phyloP scores from a whole-genome alignment of 2,113 vertebrate genomes.

The Melanostigma gelatinosum region DNA sequence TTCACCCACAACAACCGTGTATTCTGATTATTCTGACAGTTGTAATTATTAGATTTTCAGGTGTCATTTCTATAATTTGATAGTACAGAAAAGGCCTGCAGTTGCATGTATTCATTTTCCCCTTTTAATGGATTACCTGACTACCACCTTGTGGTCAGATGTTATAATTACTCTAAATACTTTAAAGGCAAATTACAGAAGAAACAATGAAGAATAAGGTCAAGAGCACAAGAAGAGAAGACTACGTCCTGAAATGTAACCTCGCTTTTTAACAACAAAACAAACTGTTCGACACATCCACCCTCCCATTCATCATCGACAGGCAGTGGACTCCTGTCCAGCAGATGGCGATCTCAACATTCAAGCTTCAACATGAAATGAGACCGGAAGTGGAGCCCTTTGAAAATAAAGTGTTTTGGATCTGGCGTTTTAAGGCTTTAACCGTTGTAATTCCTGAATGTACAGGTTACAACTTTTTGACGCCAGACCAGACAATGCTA shows the following conservation, averaged over 20 bases:
- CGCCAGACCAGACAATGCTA: not conserved
- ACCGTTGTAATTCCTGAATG: not conserved
- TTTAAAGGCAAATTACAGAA: not conserved
- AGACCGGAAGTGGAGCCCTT: not conserved
- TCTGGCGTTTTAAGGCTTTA: not conserved
- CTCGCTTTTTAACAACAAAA: not conserved
- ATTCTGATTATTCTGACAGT: not conserved
- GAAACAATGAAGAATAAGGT: not conserved
- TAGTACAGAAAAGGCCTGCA: not conserved
- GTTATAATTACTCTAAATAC: not conserved
- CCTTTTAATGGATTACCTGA: constrained; percentile 4
- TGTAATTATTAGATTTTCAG: not conserved
- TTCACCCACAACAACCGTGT: not conserved
- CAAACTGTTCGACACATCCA: not conserved
- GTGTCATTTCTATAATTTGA: not conserved
- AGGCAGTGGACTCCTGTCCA: not conserved
- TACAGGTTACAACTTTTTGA: not conserved
- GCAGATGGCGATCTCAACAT: constrained; percentile 29
- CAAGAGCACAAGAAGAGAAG: not conserved
- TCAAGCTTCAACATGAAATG: not conserved
- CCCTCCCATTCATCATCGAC: not conserved
- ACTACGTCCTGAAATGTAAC: not conserved
- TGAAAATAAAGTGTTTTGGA: constrained; percentile 9
- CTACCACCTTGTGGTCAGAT: constrained; percentile 53
- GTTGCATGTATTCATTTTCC: not conserved